Base-by-base conservation (phyloP, 1,140 invertebrate species). In the Drosophila jambulina region DNA sequence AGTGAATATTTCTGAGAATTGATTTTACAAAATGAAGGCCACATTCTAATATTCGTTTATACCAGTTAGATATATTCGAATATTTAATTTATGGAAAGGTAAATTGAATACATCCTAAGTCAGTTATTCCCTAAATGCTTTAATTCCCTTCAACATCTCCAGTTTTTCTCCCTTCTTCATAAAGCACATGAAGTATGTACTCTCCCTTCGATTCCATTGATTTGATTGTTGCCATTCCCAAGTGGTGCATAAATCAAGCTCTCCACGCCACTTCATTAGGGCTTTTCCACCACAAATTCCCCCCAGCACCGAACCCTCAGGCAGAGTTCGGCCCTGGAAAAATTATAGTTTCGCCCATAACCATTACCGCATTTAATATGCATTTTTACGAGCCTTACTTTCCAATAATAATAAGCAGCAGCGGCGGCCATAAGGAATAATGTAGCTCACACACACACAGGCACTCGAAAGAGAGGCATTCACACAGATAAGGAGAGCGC, bases 281-380 rank as follows among this genome's bases (percentile, higher is more conserved):
- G 48, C 29, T 32, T 49, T 32, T 49, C 23, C 21, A n/a, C 29
- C 42, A 54, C 40, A 29, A n/a, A n/a, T 34, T 21, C 53, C 54
- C 59, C 40, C 27, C 43, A 38, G 40, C 38, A 40, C 45, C 32
- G 23, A 25, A 63, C 63, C 78, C 64, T 43, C 15, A 64, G 56
- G 51, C 45, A 38, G 42, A 53, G 45, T 54, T 46, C 45, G 34
- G 29, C 36, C n/a, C 42, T 45, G 54, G 48, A 36, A 60, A 57
- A 63, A 60, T 81, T 70, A 77, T 81, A 81, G 78, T 81, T 79
- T 68, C 23, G 42, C 15, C 21, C 75, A 56, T 70, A 70, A 69
- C 75, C 75, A 75, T 79, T 67, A 74, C 67, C 62, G 64, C 75
- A 82, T 87, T 87, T 82, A 79, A 79, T 82, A 87, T 79, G 75